phyloP scores from a whole-genome alignment of 2,888 invertebrate species.

The Camponotus fellah region DNA sequence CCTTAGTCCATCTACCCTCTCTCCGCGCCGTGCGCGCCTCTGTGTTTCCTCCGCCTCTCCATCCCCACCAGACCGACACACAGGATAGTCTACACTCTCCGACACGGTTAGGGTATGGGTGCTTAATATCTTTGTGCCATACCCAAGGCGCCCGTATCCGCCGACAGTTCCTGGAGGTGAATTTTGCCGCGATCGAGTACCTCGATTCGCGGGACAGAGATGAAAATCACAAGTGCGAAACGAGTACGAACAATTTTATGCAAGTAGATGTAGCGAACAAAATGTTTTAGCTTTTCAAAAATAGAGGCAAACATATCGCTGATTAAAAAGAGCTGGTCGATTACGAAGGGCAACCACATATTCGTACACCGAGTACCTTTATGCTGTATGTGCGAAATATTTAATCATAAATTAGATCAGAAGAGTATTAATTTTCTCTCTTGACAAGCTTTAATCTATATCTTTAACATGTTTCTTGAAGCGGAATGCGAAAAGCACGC shows the following conservation, averaged over 20 bases:
- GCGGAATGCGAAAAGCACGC: constrained; percentile 10
- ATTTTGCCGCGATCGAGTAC: constrained; percentile 56
- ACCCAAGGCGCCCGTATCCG: constrained; percentile 67
- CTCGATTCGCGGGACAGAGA: constrained; percentile 32
- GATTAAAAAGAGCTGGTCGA: not conserved
- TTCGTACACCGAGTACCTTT: not conserved
- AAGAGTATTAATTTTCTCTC: not conserved
- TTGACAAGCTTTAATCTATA: not conserved
- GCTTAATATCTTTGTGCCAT: constrained; percentile 75
- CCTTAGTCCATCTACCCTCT: constrained; percentile 58
- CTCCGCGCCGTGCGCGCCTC: constrained; percentile 55
- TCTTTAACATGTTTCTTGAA: not conserved
- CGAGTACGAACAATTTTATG: constrained; percentile 24
- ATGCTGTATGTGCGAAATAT: not conserved
- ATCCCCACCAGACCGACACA: constrained; percentile 58
- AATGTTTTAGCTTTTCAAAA: constrained; percentile 9
- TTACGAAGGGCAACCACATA: not conserved
- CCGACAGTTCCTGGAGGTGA: constrained; percentile 64
- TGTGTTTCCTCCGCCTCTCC: constrained; percentile 69
- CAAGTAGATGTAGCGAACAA: constrained; percentile 26
- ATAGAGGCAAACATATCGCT: not conserved
- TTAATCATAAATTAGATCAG: not conserved
- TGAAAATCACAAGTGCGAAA: constrained; percentile 15
- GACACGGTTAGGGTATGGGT: constrained; percentile 69
- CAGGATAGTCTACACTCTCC: constrained; percentile 64